Evolutionary conservation across 2,797 vertebrate genomes (phyloP), one percentile per base, ranked within the genome.

Genomic region (Novumbra hubbsi): DNA sequence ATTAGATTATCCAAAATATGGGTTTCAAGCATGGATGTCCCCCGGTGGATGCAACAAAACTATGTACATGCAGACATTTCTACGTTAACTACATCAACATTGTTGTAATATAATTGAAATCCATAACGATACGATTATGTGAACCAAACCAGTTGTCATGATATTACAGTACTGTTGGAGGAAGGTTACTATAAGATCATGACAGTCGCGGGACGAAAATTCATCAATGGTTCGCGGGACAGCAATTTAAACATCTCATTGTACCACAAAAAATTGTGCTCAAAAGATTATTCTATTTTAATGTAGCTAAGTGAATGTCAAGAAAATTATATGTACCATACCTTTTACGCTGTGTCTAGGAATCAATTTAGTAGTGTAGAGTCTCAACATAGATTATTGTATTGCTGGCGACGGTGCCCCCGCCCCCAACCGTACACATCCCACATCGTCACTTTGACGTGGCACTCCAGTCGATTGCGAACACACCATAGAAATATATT

Each of bases 361-460:
- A 70, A 49, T 50, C 14, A 28, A 19, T 50, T 8, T 19, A 27
- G 6, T 14, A 45, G 24, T 45, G 15, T 11, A 34, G 41, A 3
- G 68, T 3, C 27, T 24, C 30, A 52, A 24, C 48, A 72, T 5
- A 50, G 12, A 21, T 45, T 68, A 66, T 80, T 19, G 57, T 63
- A 19, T 71, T 57, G 41, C 41, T 45, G 71, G 62, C 45, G 8
- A 3, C 21, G 21, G 65, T 76, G 1, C 72, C 84, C 80, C 50
- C 70, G 32, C 85, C 86, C 81, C 74, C 60, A 65, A 76, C 81
- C 73, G 81, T 2, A 85, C 85, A 57, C 88, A 86, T 87, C 83
- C 87, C 68, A 30, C 2, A 71, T 82, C 88, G 89, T 90, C 90
- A 90, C 78, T 55, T 77, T 84, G 80, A 92, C 91, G 91, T 92